Evolutionary conservation across 1,140 invertebrate genomes (phyloP).

Genomic region (Spodoptera frugiperda): DNA sequence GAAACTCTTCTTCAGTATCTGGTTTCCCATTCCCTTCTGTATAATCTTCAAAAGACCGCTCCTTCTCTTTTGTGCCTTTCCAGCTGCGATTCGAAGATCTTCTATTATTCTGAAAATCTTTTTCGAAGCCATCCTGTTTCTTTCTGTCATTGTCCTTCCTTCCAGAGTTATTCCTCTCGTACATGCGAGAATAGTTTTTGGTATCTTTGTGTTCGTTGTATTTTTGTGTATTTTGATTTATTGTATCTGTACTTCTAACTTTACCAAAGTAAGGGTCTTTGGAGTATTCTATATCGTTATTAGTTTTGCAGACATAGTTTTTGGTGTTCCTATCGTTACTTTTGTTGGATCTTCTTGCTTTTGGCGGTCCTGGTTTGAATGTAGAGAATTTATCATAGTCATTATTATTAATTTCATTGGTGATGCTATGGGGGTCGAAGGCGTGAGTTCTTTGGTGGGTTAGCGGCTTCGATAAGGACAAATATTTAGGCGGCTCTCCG

Average conservation of each 20-base stretch:
- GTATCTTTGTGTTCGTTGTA: conserved; percentile 67
- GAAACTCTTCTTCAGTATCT: conserved; percentile 58
- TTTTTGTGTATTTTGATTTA: conserved; percentile 62
- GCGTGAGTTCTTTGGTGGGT: conserved; percentile 82
- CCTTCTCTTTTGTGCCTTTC: conserved; percentile 60
- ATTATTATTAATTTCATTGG: conserved; percentile 72
- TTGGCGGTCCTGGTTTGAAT: conserved; percentile 68
- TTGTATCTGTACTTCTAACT: conserved; percentile 59
- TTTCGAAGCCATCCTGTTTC: conserved; percentile 42
- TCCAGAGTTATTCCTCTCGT: conserved; percentile 68
- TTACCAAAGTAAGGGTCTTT: conserved; percentile 76
- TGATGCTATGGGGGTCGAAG: conserved; percentile 72
- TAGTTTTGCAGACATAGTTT: conserved; percentile 68
- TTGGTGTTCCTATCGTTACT: conserved; percentile 63
- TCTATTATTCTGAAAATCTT: conserved; percentile 52
- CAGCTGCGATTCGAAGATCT: conserved; percentile 61
- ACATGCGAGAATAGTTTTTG: conserved; percentile 64
- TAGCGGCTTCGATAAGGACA: conserved; percentile 84
- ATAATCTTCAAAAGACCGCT: conserved; percentile 62
- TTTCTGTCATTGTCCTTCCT: conserved; percentile 56
- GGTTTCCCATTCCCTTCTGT: conserved; percentile 55
- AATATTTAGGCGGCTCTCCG: conserved; percentile 84
- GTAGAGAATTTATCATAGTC: conserved; percentile 68
- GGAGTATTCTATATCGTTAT: conserved; percentile 78
- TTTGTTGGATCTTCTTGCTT: conserved; percentile 75